Percentiles rank a stretch among this genome's conserved stretches.
phyloP scores from a whole-genome alignment of 2,113 vertebrate genomes.

The Lasiurus cinereus region DNA sequence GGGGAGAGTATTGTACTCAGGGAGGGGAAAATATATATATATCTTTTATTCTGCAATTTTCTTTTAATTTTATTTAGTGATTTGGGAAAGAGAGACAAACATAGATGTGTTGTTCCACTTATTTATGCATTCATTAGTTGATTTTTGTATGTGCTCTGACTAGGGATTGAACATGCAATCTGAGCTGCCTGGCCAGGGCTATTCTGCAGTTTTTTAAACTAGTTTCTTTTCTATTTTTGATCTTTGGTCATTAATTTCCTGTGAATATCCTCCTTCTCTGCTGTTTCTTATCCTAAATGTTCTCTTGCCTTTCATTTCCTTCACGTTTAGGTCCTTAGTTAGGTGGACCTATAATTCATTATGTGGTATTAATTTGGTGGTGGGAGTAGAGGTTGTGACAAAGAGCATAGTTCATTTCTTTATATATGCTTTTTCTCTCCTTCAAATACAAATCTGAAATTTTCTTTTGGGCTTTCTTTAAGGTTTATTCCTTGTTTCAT shows the following conservation, averaged over 20 bases:
- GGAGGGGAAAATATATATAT: too few relatives aligned
- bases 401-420: background rate
- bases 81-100: background rate
- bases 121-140: background rate
- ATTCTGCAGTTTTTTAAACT: background rate
- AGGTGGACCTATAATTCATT: background rate
- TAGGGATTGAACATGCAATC: background rate
- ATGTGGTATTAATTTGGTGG: background rate
- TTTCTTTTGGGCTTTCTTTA: background rate
- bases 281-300: background rate
- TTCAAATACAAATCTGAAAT: background rate
- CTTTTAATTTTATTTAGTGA: background rate
- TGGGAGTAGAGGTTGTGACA: background rate
- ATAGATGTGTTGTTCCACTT: background rate
- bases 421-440: background rate
- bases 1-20: too few relatives aligned
- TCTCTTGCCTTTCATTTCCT: background rate
- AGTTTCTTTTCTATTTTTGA: background rate
- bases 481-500: background rate
- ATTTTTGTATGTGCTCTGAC: background rate
- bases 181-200: background rate
- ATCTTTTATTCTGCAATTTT: too few relatives aligned
- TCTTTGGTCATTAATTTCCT: background rate
- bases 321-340: constrained; percentile 1
- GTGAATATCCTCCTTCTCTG: background rate